These are phyloP conservation scores for Sphinx pinastri DNA, from an alignment of 2,888 invertebrate genomes.

Conservation along the genomic window DNA sequence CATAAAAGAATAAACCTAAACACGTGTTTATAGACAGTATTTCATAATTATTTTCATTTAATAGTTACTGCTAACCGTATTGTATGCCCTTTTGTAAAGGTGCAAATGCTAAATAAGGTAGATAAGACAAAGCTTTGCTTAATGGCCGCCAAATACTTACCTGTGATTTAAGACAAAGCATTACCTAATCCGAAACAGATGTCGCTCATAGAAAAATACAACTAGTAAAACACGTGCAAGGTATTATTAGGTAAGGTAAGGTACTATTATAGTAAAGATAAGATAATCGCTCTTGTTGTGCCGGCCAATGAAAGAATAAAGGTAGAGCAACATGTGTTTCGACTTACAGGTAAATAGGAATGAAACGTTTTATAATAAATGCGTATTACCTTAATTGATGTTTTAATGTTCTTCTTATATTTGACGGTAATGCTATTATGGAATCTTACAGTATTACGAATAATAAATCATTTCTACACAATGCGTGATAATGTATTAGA, in stretches of 20 bases:
- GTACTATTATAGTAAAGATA: conserved; percentile 24
- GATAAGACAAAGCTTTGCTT: conserved; percentile 15
- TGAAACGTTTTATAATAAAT: background rate
- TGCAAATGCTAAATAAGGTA: conserved; percentile 11
- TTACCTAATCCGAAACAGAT: conserved; percentile 36
- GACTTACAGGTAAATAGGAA: background rate
- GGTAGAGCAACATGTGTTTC: background rate
- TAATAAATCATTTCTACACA: too few relatives aligned
- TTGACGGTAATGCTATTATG: background rate
- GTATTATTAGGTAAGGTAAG: too few relatives aligned
- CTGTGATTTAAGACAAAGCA: conserved; percentile 18
- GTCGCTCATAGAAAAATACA: conserved; percentile 27
- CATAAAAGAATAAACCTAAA: background rate
- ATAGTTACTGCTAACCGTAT: conserved; percentile 31
- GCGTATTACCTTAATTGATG: background rate
- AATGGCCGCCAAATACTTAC: conserved; percentile 22
- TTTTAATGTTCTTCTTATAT: background rate
- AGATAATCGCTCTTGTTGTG: conserved; percentile 21
- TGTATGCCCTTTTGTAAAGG: conserved; percentile 28
- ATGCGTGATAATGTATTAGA: too few relatives aligned
- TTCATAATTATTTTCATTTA: background rate
- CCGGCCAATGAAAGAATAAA: background rate
- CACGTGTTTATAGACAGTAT: background rate
- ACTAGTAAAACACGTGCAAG: conserved; percentile 30
- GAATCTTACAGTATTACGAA: background rate